Conservation (phyloP, 1,140 invertebrate species). For the Ditylenchus dipsaci region DNA sequence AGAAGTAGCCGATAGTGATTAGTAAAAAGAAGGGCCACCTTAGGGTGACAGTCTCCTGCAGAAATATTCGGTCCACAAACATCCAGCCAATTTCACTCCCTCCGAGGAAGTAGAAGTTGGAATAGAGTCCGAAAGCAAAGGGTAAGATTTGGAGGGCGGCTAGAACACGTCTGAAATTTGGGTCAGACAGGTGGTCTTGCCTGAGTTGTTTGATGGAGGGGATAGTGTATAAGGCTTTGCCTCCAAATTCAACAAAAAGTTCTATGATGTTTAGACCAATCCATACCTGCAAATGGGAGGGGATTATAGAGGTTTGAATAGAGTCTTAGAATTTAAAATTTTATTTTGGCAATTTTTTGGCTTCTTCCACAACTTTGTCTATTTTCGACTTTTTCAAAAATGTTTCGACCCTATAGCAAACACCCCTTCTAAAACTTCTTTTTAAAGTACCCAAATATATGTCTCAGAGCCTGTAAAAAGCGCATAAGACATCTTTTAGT, state of each 20-base stretch:
- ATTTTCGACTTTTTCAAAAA: no score
- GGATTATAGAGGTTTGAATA: neutral
- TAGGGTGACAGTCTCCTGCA: slow-evolving; percentile 54
- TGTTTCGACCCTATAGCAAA: no score
- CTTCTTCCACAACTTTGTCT: no score
- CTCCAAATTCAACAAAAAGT: slow-evolving; percentile 51
- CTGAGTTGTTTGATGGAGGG: slow-evolving; percentile 39
- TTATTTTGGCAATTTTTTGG: no score
- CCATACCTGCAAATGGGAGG: slow-evolving; percentile 42
- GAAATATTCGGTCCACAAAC: slow-evolving; percentile 56
- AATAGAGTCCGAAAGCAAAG: slow-evolving; percentile 56
- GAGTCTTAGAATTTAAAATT: no score
- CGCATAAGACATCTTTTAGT: no score
- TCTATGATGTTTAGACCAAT: slow-evolving; percentile 54
- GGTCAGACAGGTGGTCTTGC: slow-evolving; percentile 43
- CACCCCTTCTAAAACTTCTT: no score
- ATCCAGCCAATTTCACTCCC: slow-evolving; percentile 49
- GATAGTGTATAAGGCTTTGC: slow-evolving; percentile 50
- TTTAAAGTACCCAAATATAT: no score
- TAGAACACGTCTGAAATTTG: slow-evolving; percentile 48
- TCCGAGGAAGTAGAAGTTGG: slow-evolving; percentile 58
- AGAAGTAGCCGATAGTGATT: slow-evolving; percentile 52
- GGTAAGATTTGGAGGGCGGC: slow-evolving; percentile 53
- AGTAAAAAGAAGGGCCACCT: slow-evolving; percentile 56
- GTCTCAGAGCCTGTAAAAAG: no score